Conservation (phyloP, 2,113 vertebrate species). For the Machaerirhynchus nigripectus region DNA sequence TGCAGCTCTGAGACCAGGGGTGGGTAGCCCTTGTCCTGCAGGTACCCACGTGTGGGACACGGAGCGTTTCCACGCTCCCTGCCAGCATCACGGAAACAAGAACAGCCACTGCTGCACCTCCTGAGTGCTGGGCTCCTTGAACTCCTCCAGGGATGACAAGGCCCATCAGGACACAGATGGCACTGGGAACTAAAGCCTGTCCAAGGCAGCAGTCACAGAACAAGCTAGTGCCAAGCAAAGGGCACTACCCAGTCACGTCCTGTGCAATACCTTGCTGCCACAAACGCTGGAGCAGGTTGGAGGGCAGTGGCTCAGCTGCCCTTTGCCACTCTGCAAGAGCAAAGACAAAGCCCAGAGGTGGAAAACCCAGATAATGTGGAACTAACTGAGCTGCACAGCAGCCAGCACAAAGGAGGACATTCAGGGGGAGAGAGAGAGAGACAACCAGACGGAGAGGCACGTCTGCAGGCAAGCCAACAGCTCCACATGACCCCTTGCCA, state of each 20-base stretch:
- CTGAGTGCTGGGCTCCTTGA: neutral
- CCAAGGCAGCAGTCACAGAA: neutral
- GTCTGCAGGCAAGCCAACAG: neutral
- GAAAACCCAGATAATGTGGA: neutral
- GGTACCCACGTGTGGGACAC: fast-evolving
- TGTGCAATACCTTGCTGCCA: neutral
- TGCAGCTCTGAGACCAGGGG: neutral
- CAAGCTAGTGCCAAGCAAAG: neutral
- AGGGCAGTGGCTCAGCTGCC: neutral
- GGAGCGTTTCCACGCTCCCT: neutral
- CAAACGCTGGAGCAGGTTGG: neutral
- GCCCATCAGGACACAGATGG: neutral
- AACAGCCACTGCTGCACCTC: neutral
- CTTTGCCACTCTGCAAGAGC: neutral
- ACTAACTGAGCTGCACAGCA: neutral
- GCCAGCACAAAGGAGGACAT: neutral
- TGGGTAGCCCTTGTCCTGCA: neutral
- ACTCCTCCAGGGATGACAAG: neutral
- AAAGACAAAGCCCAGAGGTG: neutral
- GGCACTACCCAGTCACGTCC: neutral
- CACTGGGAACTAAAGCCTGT: neutral
- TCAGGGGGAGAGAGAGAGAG: neutral
- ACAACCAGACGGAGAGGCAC: neutral
- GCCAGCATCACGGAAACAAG: neutral
- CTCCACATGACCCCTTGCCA: neutral